Evolutionary conservation across 2,797 vertebrate genomes (phyloP), one percentile per base, ranked within the genome.

Genomic region (Dendrocincla tyrannina): DNA sequence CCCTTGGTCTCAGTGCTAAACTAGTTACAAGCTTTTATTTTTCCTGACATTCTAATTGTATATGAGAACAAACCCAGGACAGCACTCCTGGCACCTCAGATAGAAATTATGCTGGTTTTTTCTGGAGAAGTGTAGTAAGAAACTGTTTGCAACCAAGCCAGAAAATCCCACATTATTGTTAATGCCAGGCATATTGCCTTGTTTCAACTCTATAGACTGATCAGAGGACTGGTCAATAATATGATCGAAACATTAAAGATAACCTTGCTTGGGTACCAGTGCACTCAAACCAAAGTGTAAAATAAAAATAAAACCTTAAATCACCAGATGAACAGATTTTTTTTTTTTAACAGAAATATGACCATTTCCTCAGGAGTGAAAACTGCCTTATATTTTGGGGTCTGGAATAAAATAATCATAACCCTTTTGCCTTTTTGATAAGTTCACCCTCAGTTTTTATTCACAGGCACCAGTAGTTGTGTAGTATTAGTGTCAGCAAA

Each of bases 11-110:
- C 74, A 91, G 59, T 52, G 64, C 32, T 84, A 46, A 88, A 91
- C 32, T 82, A 56, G 62, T 75, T 70, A 37, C 33, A 88, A 77
- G 39, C 7, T 79, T 93, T 84, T 86, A 14, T 94, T 94, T 95
- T 91, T 58, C 70, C 74, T 88, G 53, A 81, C 11, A 12, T 92
- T 91, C 81, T 95, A 95, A 95, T 95, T 94, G 95, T 89, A 82
- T 46, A 90, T 87, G 84, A 90, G 91, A 96, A 89, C 30, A 84
- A 90, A 91, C 78, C 5, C 60, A 91, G 89, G 70, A 88, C 47
- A 82, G 33, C 32, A 55, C 33, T 96, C 47, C 63, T 95, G 81
- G 84, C 74, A 92, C 80, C 59, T 79, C 49, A 85, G 70, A 85
- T 87, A 92, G 88, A 94, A 97, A 93, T 73, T 95, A 25, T 47